phyloP scores from a whole-genome alignment of 2,888 invertebrate species.

The Pocota personata region DNA sequence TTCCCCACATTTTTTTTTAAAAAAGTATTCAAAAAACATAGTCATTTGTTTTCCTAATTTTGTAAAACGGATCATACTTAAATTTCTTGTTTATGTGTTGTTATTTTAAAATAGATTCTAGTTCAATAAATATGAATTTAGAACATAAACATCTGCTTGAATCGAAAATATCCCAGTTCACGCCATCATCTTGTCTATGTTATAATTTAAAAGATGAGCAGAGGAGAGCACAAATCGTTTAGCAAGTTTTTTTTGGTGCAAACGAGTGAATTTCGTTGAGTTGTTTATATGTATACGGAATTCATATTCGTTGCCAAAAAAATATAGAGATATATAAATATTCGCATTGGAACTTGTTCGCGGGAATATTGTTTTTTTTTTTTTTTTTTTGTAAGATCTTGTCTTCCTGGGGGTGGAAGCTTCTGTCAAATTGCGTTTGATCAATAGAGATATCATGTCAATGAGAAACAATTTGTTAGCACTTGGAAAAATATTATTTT shows the following conservation, averaged over 20 bases:
- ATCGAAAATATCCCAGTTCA: not conserved
- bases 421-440: not conserved
- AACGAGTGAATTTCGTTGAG: not conserved
- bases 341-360: too few relatives aligned
- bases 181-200: not conserved
- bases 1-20: not conserved
- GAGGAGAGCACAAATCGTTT: not conserved
- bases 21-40: not conserved
- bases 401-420: not conserved
- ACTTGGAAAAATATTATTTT: not conserved
- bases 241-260: not conserved
- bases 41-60: not conserved
- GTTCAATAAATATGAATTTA: constrained; percentile 1
- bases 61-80: not conserved
- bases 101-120: constrained; percentile 17
- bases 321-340: not conserved
- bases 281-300: not conserved
- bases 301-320: not conserved
- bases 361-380: too few relatives aligned
- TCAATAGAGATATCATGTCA: not conserved
- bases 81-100: not conserved
- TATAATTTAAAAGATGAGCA: not conserved
- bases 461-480: not conserved
- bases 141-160: not conserved
- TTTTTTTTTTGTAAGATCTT: not conserved